A percentile compares a stretch with the other conserved stretches of the same genome.
Conservation (phyloP, 2,888 invertebrate species). For the Dolichomitus sp. region DNA sequence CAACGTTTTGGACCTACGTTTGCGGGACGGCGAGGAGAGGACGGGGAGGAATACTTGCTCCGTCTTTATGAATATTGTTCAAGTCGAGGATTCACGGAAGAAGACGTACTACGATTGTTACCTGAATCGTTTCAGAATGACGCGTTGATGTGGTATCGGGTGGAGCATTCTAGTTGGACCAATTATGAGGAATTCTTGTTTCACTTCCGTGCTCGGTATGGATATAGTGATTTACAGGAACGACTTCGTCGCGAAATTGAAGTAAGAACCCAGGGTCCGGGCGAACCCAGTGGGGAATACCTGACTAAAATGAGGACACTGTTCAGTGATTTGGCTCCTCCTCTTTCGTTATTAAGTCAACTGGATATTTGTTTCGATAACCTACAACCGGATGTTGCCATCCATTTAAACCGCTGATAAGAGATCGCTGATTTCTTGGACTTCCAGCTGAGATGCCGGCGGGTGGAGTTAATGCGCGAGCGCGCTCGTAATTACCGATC, state of each 20-base stretch:
- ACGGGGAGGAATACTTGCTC: constrained; percentile 27
- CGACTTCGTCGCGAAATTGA: constrained; percentile 5
- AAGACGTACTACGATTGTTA: constrained; percentile 3
- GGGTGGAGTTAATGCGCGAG: background rate
- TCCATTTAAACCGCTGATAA: background rate
- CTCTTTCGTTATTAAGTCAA: background rate
- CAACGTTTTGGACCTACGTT: constrained; percentile 17
- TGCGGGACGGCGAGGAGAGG: constrained; percentile 4
- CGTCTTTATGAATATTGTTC: constrained; percentile 25
- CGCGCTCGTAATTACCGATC: no score
- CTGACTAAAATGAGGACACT: background rate
- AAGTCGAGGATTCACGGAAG: background rate
- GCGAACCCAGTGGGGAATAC: background rate
- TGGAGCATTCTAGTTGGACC: background rate
- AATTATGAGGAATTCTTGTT: constrained; percentile 15
- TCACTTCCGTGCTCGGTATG: constrained; percentile 7
- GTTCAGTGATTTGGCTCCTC: background rate
- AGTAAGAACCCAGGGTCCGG: background rate
- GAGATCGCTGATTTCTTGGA: background rate
- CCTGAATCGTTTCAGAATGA: constrained; percentile 17
- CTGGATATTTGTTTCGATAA: constrained; percentile 2
- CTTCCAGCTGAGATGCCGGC: background rate
- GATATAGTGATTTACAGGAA: background rate
- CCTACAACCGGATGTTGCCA: background rate
- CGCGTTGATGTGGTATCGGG: constrained; percentile 17